These are phyloP conservation scores for Pantelozetes paolii DNA, from an alignment of 2,888 invertebrate genomes.

Conservation along the genomic window DNA sequence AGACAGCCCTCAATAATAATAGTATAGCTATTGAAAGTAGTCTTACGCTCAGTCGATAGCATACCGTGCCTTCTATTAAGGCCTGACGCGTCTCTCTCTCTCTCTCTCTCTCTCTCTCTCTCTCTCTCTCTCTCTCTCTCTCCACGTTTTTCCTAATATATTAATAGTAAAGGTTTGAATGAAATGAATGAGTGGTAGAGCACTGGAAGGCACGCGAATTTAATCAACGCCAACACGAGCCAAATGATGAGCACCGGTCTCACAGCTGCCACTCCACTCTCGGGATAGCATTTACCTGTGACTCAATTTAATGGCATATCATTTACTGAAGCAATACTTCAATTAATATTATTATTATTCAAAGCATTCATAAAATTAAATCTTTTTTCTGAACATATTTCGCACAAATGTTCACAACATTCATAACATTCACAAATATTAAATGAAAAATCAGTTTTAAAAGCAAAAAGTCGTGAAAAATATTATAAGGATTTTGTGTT, in stretches of 20 bases:
- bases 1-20: conserved; percentile 25
- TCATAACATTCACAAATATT: neutral
- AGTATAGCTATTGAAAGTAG: neutral
- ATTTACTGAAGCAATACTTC: conserved; percentile 6
- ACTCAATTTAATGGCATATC: conserved; percentile 30
- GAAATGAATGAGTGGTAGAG: conserved; percentile 10
- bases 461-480: conserved; percentile 4
- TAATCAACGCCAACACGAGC: conserved; percentile 22
- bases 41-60: neutral
- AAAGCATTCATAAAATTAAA: neutral
- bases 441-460: neutral
- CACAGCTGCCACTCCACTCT: neutral
- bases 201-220: conserved; percentile 28
- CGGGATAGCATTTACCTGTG: conserved; percentile 1
- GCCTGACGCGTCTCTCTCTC: neutral
- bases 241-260: neutral
- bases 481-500: neutral
- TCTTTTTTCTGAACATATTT: neutral
- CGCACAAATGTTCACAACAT: neutral
- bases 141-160: neutral
- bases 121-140: neutral
- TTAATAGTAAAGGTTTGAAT: conserved; percentile 8
- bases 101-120: neutral
- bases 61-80: conserved; percentile 1
- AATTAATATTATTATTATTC: neutral